A percentile compares a stretch with the other conserved stretches of the same genome.
Evolutionary conservation across 2,113 vertebrate species (phyloP).

Genomic region (Phocoena phocoena): DNA sequence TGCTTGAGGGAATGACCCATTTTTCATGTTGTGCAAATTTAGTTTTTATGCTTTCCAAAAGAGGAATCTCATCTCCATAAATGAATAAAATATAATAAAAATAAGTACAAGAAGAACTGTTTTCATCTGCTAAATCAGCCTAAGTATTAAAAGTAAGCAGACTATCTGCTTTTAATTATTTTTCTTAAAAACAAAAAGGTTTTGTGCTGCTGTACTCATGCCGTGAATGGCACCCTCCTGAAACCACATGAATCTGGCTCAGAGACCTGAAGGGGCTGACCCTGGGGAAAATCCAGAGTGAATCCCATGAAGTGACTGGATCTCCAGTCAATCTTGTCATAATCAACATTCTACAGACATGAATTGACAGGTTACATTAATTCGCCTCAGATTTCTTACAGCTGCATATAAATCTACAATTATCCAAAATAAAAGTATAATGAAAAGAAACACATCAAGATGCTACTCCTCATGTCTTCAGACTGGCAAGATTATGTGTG

Average conservation of each 20-base stretch:
- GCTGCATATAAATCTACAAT: not conserved
- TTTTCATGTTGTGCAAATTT: not conserved
- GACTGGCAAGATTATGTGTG: not conserved
- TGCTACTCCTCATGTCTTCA: not conserved
- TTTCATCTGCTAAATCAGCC: not conserved
- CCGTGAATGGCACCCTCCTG: not conserved
- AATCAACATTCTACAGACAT: not conserved
- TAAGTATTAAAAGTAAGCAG: not conserved
- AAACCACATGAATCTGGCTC: rapidly evolving
- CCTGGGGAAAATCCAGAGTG: not conserved
- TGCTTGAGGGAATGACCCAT: not conserved
- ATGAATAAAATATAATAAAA: not conserved
- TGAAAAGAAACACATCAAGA: not conserved
- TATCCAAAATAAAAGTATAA: not conserved
- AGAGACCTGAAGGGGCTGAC: not conserved
- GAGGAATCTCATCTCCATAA: not conserved
- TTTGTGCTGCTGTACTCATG: not conserved
- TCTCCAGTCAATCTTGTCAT: not conserved
- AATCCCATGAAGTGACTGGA: too few species aligned
- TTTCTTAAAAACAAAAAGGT: not conserved
- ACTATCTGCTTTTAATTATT: not conserved
- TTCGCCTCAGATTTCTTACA: not conserved
- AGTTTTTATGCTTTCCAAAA: not conserved
- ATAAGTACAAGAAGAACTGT: not conserved
- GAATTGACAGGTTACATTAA: not conserved